These are phyloP conservation scores for Camponotus fellah DNA, from an alignment of 2,888 invertebrate species.

Conservation along the genomic window DNA sequence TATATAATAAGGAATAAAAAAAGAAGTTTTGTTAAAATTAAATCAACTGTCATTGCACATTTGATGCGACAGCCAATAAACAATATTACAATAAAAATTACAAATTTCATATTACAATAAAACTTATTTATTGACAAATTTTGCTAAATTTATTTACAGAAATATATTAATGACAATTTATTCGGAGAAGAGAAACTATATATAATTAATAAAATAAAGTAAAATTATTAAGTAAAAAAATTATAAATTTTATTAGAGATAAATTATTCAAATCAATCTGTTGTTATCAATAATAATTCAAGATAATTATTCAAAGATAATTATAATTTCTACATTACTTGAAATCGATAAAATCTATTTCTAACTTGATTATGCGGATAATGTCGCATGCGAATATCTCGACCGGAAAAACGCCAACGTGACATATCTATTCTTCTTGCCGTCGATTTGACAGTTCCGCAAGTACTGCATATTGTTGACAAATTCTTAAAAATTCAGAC, in stretches of 20 bases:
- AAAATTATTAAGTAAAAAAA: no score
- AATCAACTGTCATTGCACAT: no score
- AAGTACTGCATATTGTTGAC: slow-evolving; percentile 56
- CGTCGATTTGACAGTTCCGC: slow-evolving; percentile 59
- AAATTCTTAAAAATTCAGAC: slow-evolving; percentile 47
- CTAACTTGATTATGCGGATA: background rate
- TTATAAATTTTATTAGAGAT: background rate
- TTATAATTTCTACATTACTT: background rate
- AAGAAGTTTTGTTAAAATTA: no score
- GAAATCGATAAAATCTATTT: background rate
- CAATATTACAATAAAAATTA: no score
- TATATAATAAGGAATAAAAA: no score
- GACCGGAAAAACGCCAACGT: background rate
- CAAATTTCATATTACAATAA: no score
- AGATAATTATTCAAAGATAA: no score
- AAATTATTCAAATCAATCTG: no score
- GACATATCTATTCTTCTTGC: slow-evolving; percentile 5
- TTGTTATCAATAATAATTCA: background rate
- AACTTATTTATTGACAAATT: background rate
- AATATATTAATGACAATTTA: background rate
- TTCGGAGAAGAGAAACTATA: background rate
- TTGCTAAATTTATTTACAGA: background rate
- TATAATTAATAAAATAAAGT: background rate
- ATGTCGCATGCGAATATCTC: background rate
- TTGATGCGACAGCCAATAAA: no score